Base-by-base conservation (phyloP, 2,797 vertebrate genomes). In the Halcyon leucocephala region DNA sequence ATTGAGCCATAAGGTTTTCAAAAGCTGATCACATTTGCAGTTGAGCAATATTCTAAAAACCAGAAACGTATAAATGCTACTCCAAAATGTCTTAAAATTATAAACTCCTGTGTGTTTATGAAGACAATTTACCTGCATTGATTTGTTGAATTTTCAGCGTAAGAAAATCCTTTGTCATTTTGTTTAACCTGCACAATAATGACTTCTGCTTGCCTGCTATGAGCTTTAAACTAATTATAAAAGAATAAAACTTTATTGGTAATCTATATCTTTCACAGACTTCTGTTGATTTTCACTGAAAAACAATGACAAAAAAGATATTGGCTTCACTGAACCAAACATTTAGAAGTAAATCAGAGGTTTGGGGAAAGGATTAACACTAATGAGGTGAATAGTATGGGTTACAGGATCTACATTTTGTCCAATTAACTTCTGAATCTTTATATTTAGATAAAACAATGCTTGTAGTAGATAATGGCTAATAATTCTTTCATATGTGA, bases 271-370 rank as follows among this genome's bases (percentile, higher is more conserved):
- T 97, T 96, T 95, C 19, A 28, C 86, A 95, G 79, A 97, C 58
- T 73, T 83, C 76, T 95, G 96, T 96, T 98, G 96, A 98, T 97
- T 98, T 97, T 97, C 96, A 97, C 73, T 93, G 90, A 97, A 98
- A 80, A 96, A 96, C 76, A 97, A 94, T 91, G 96, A 94, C 95
- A 93, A 96, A 54, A 96, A 97, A 88, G 80, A 94, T 97, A 97
- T 97, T 97, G 92, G 84, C 95, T 98, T 97, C 71, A 69, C 73
- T 90, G 95, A 97, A 94, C 89, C 78, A 97, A 98, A 96, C 80
- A 93, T 96, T 89, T 97, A 80, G 95, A 97, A 97, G 98, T 98
- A 97, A 98, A 97, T 97, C 64, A 8, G 78, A 91, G 74, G 70
- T 96, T 48, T 92, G 96, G 74, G 95, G 93, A 96, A 97, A 96